Evolutionary conservation across 2,113 vertebrate genomes (phyloP).

Genomic region (Tetraodon nigroviridis): DNA sequence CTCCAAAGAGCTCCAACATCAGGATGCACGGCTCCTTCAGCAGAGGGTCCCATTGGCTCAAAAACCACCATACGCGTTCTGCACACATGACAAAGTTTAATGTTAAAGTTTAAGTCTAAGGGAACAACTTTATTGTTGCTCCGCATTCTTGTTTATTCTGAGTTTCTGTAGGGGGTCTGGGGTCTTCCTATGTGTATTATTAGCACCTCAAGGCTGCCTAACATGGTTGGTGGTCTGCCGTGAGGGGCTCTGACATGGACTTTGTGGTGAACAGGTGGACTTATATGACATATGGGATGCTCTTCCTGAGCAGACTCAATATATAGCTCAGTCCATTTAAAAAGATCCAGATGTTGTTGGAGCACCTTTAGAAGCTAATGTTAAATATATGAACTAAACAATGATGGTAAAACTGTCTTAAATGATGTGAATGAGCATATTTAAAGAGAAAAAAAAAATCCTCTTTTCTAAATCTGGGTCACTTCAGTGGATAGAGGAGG

Average conservation of each 20-base stretch:
- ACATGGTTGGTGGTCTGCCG: slow-evolving; percentile 56
- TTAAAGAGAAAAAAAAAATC: background rate
- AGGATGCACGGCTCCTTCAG: slow-evolving; percentile 13
- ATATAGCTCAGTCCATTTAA: background rate
- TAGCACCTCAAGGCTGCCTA: slow-evolving; percentile 46
- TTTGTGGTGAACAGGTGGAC: slow-evolving; percentile 53
- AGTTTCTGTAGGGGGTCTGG: slow-evolving; percentile 13
- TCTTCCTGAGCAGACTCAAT: slow-evolving; percentile 12
- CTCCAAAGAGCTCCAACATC: slow-evolving; percentile 36
- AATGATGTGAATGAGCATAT: background rate
- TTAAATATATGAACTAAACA: background rate
- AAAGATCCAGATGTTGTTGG: slow-evolving; percentile 8
- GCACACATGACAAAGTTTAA: background rate
- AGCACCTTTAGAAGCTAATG: slow-evolving; percentile 11
- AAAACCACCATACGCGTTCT: background rate
- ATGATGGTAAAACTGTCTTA: too few species aligned
- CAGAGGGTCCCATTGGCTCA: slow-evolving; percentile 3
- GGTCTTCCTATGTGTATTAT: slow-evolving; percentile 53
- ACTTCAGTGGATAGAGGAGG: slow-evolving; percentile 22
- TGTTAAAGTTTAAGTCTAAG: background rate
- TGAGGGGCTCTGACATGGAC: slow-evolving; percentile 39
- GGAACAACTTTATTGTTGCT: background rate
- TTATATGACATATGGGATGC: too few species aligned
- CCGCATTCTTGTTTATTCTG: background rate
- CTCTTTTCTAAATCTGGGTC: slow-evolving; percentile 21